Percentiles rank a stretch among this genome's conserved stretches.
phyloP scores from a whole-genome alignment of 2,113 vertebrate genomes.

The Pygoscelis antarcticus region DNA sequence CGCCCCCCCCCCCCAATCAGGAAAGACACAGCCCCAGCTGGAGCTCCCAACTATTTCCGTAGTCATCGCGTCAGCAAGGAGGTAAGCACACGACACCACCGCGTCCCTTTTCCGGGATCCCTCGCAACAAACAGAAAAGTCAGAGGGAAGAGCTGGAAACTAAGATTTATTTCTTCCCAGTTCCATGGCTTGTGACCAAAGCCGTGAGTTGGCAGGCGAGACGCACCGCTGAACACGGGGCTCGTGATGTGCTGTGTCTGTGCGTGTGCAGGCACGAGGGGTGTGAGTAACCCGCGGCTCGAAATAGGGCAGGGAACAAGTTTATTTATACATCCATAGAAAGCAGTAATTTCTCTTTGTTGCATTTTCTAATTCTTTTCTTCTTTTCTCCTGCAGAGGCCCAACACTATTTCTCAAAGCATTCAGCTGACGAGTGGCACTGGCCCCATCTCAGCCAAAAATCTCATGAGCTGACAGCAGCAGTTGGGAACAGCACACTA shows the following conservation, averaged over 20 bases:
- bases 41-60: not conserved
- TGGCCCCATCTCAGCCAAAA: not conserved
- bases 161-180: not conserved
- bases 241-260: not conserved
- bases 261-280: rapidly evolving
- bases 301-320: not conserved
- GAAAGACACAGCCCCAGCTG: not conserved
- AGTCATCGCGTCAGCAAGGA: not conserved
- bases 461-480: not conserved
- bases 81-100: not conserved
- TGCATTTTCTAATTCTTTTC: not conserved
- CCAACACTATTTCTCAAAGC: not conserved
- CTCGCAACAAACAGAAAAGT: not conserved
- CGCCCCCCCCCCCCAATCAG: not conserved
- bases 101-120: not conserved
- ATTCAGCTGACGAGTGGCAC: not conserved
- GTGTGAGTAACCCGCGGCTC: not conserved
- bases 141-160: not conserved
- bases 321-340: not conserved
- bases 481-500: not conserved
- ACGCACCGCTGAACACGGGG: not conserved
- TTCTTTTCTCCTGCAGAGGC: not conserved
- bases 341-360: not conserved
- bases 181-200: not conserved
- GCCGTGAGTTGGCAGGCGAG: not conserved